A percentile compares a stretch with the other conserved stretches of the same genome.
phyloP scores from a whole-genome alignment of 2,113 vertebrate species.

The Trinectes maculatus region DNA sequence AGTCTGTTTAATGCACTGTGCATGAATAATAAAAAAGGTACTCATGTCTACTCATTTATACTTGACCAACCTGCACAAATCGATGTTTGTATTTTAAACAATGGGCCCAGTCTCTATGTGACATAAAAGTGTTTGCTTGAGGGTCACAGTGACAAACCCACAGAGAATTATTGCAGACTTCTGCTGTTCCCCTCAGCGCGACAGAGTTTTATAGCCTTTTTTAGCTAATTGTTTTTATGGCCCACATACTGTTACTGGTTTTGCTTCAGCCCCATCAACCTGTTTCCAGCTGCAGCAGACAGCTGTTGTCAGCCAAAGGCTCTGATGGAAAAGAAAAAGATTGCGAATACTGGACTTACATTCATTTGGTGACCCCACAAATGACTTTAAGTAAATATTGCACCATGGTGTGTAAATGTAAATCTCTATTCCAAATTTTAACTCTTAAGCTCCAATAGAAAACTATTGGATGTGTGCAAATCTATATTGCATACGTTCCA shows the following conservation, averaged over 20 bases:
- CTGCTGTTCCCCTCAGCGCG: not conserved
- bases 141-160: not conserved
- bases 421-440: too few species aligned
- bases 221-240: slow-evolving; percentile 43
- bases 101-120: not conserved
- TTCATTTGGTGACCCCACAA: too few species aligned
- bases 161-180: slow-evolving; percentile 11
- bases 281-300: slow-evolving; percentile 24
- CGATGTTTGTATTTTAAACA: slow-evolving; percentile 21
- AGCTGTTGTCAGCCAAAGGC: slow-evolving; percentile 14
- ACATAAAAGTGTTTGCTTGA: not conserved
- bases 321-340: not conserved
- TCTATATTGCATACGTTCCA: too few species aligned
- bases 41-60: not conserved
- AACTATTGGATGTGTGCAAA: too few species aligned
- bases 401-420: too few species aligned
- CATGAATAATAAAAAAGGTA: not conserved
- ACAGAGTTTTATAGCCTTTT: slow-evolving; percentile 39
- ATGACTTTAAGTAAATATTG: too few species aligned
- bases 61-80: slow-evolving; percentile 13
- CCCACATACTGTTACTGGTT: slow-evolving; percentile 32
- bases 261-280: slow-evolving; percentile 13
- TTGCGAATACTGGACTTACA: too few species aligned
- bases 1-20: not conserved
- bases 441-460: too few species aligned